These are phyloP conservation scores for Ladona fulva DNA, from an alignment of 1,140 invertebrate genomes.

Conservation along the genomic window DNA sequence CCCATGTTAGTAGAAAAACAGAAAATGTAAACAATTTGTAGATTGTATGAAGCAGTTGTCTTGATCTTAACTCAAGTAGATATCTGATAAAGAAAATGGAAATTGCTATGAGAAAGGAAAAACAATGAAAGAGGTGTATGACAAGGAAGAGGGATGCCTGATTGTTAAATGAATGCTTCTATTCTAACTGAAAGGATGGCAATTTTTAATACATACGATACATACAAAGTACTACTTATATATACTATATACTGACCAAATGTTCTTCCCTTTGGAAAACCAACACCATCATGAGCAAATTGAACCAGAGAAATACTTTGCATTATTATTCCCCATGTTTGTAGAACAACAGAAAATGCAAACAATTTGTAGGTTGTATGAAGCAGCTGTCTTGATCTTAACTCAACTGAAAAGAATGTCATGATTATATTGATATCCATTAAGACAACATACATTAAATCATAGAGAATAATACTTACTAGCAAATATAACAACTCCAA, in stretches of 20 bases:
- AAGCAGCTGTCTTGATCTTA: constrained; percentile 64
- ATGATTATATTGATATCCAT: background rate
- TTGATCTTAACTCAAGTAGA: constrained; percentile 58
- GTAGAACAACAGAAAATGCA: constrained; percentile 54
- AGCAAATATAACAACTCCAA: constrained; percentile 53
- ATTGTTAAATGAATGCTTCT: no score
- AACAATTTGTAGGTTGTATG: constrained; percentile 85
- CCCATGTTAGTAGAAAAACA: constrained; percentile 50
- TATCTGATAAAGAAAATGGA: no score
- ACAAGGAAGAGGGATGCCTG: no score
- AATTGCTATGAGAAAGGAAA: no score
- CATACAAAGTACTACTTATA: no score
- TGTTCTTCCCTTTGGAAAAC: constrained; percentile 43
- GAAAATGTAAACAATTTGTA: constrained; percentile 77
- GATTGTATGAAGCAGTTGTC: constrained; percentile 75
- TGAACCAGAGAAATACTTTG: constrained; percentile 55
- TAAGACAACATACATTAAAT: background rate
- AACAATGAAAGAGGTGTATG: no score
- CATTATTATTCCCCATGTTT: constrained; percentile 55
- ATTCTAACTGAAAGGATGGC: no score
- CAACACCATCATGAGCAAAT: constrained; percentile 60
- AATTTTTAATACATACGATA: no score
- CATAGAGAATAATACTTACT: constrained; percentile 27
- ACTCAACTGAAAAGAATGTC: constrained; percentile 45
- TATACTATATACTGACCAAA: constrained; percentile 41